Base-by-base conservation (phyloP, 2,113 vertebrate genomes). In the Phalacrocorax brasilianus region DNA sequence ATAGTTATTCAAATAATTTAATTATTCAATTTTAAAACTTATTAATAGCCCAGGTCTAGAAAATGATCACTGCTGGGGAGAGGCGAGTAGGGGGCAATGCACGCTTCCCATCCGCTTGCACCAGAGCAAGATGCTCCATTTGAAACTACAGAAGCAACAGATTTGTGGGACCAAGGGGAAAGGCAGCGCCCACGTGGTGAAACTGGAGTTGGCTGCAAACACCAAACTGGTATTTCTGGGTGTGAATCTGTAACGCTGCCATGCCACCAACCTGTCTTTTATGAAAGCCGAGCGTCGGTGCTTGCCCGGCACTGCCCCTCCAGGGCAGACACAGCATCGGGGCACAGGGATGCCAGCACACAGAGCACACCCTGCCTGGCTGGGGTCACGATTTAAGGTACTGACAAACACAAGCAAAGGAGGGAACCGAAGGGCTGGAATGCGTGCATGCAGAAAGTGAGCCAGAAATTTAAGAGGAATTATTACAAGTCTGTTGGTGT, bases 241-340 rank as follows among this genome's bases (percentile, higher is more conserved):
- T 8, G 42, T 2, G 22, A 56, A 15, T 4, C 32, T 35, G 53
- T 59, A 56, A 5, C 12, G 4, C 5, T 5, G 18, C 49, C 21
- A 3, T 1, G 15, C 42, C 9, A 14, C 59, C 72, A 17, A 42
- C 2, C 27, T n/a, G 55, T 20, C 42, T 20, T 32, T 42, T 23
- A 8, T 4, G 27, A 19, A 44, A 8, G 17, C 42, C 2, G 0
- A 8, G 5, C 1, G 2, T 5, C 4, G 1, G 53, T 5, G 21
- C 44, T 15, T 5, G 13, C 61, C 58, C 49, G 42, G 75, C 52
- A 24, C 44, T 2, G 7, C 22, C 2, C 32, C 44, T 15, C 44
- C 42, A 56, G 53, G 22, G 52, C 14, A 4, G 26, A 26, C 20
- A 3, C 30, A 0, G 0, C 40, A 11, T 11, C 11, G 4, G n/a